phyloP scores from a whole-genome alignment of 2,888 invertebrate species.

The Acanthosepion lycidas region DNA sequence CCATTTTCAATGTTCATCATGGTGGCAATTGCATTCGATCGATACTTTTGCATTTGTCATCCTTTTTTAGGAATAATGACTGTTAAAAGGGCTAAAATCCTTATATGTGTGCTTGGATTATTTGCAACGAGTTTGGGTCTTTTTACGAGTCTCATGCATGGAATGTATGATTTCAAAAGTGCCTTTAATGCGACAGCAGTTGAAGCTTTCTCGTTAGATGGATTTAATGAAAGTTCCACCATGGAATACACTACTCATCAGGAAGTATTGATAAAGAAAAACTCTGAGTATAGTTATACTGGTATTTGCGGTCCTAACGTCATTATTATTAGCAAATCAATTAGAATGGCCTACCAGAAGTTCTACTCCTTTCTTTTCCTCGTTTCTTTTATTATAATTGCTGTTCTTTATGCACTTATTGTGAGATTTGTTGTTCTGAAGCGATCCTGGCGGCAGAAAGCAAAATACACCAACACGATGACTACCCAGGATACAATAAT shows the following conservation, averaged over 20 bases:
- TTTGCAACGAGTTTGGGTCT: constrained; percentile 61
- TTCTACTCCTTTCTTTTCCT: constrained; percentile 69
- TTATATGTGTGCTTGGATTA: constrained; percentile 57
- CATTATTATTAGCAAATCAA: constrained; percentile 57
- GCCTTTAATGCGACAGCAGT: neutral
- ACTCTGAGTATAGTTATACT: constrained; percentile 52
- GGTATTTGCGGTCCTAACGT: constrained; percentile 62
- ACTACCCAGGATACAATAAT: neutral
- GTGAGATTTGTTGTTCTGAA: constrained; percentile 62
- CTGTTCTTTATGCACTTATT: constrained; percentile 71
- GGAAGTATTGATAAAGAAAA: neutral
- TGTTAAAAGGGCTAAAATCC: constrained; percentile 56
- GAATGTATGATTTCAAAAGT: constrained; percentile 54
- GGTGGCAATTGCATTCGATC: constrained; percentile 70
- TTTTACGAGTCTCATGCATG: constrained; percentile 60
- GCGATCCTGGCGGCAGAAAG: constrained; percentile 52
- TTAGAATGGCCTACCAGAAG: constrained; percentile 68
- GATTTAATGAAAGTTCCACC: neutral
- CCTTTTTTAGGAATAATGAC: constrained; percentile 62
- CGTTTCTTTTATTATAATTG: constrained; percentile 70
- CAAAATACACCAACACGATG: neutral
- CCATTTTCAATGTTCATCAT: constrained; percentile 71
- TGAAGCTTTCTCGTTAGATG: neutral
- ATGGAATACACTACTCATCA: neutral
- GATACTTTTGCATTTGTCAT: constrained; percentile 71